Percentiles rank a stretch among this genome's conserved stretches.
Conservation (phyloP, 2,888 invertebrate genomes). For the Lomographa bimaculata region DNA sequence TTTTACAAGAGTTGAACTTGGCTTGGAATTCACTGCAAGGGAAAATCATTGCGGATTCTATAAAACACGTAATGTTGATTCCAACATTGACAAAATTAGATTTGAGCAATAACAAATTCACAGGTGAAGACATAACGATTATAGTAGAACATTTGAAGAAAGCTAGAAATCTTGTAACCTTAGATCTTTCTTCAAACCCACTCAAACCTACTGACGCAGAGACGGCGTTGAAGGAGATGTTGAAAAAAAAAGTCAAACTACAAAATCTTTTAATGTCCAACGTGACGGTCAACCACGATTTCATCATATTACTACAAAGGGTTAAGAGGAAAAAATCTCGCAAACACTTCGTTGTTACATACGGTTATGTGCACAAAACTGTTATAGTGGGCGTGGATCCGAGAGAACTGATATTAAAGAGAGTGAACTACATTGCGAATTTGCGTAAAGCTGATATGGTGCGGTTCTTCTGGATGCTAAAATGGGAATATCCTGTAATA, state of each 20-base stretch:
- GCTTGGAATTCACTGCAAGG: constrained; percentile 48
- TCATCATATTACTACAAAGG: constrained; percentile 36
- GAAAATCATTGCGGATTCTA: constrained; percentile 36
- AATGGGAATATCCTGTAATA: constrained; percentile 27
- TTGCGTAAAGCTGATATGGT: constrained; percentile 33
- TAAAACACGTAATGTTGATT: constrained; percentile 36
- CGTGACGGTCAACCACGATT: constrained; percentile 43
- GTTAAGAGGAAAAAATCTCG: constrained; percentile 42
- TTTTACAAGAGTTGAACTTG: constrained; percentile 45
- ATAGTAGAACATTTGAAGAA: constrained; percentile 35
- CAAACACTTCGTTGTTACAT: constrained; percentile 38
- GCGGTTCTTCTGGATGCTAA: constrained; percentile 38
- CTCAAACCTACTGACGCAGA: constrained; percentile 41
- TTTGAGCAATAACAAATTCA: constrained; percentile 47
- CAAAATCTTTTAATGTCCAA: constrained; percentile 43
- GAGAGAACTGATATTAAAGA: constrained; percentile 41
- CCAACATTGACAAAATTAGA: constrained; percentile 41
- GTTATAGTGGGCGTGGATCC: constrained; percentile 38
- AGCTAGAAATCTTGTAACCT: constrained; percentile 41
- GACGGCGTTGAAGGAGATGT: constrained; percentile 39
- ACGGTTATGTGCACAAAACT: constrained; percentile 40
- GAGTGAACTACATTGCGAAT: constrained; percentile 44
- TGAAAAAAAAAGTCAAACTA: constrained; percentile 41
- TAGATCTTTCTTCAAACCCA: constrained; percentile 54
- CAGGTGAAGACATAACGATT: constrained; percentile 35